A percentile compares a stretch with the other conserved stretches of the same genome.
phyloP scores from a whole-genome alignment of 2,888 invertebrate species.

The Drosophila niveifrons region DNA sequence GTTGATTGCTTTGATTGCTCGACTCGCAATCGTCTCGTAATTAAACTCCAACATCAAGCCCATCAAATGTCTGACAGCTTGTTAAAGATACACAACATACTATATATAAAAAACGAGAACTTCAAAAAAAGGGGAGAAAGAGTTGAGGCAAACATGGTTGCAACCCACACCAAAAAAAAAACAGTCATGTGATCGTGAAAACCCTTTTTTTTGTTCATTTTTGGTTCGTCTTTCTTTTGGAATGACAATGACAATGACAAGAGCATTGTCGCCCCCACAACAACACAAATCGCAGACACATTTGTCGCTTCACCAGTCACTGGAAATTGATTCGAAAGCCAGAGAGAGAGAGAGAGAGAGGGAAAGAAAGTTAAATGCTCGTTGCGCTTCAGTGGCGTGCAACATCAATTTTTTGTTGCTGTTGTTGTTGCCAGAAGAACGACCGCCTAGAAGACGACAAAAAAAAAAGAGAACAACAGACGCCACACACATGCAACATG shows the following conservation, averaged over 20 bases:
- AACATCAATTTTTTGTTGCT: conserved; percentile 19
- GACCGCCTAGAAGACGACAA: conserved; percentile 39
- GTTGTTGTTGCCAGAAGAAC: background rate
- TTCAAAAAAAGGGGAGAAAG: conserved; percentile 1
- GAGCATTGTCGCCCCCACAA: conserved; percentile 58
- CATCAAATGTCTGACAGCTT: conserved; percentile 58
- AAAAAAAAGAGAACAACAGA: conserved; percentile 1
- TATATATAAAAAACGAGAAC: background rate
- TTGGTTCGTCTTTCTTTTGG: background rate
- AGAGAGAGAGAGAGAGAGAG: background rate
- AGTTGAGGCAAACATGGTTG: conserved; percentile 7
- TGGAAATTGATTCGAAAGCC: conserved; percentile 47
- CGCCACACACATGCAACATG: conserved; percentile 67
- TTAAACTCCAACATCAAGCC: conserved; percentile 32
- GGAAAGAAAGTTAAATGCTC: conserved; percentile 43
- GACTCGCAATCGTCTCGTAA: conserved; percentile 26
- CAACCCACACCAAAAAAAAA: conserved; percentile 43
- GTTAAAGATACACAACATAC: conserved; percentile 42
- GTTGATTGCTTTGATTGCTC: conserved; percentile 55
- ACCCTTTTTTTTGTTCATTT: conserved; percentile 26
- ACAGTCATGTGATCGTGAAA: conserved; percentile 47
- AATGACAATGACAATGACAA: conserved; percentile 45
- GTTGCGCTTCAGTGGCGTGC: conserved; percentile 69
- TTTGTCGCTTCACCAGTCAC: conserved; percentile 76
- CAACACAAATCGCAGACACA: conserved; percentile 61